Evolutionary conservation across 2,797 vertebrate genomes (phyloP).

Genomic region (Picus viridis): DNA sequence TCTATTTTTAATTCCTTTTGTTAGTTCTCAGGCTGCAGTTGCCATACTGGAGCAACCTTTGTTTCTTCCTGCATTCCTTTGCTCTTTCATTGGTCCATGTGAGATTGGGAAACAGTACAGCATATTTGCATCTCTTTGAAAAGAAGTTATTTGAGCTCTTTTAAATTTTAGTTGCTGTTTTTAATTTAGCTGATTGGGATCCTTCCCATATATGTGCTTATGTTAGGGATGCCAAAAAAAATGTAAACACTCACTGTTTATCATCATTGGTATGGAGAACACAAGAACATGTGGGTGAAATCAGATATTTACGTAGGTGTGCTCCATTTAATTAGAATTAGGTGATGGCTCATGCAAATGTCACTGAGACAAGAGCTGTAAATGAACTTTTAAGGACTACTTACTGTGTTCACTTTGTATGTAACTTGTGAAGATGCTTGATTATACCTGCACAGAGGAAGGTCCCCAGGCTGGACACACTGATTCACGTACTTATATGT

Average conservation of each 20-base stretch:
- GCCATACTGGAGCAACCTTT: conserved; percentile 53
- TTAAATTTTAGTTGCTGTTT: background rate
- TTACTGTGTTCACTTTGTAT: background rate
- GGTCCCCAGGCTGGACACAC: background rate
- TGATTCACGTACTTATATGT: no score
- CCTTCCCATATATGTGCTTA: background rate
- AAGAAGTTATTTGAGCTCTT: background rate
- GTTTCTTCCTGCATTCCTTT: conserved; percentile 53
- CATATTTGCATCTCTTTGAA: background rate
- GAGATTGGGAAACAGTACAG: background rate
- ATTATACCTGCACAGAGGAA: background rate
- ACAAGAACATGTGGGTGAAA: background rate
- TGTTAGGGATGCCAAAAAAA: background rate
- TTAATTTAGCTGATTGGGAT: background rate
- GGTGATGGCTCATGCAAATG: background rate
- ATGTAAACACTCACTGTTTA: rapidly evolving
- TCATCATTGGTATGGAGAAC: background rate
- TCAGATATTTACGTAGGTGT: background rate
- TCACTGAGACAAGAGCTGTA: background rate
- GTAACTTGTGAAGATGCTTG: background rate
- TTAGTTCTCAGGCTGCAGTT: conserved; percentile 36
- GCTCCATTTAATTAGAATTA: rapidly evolving
- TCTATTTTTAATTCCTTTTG: conserved; percentile 64
- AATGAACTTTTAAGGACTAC: background rate
- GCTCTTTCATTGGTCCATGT: background rate